Conservation (phyloP, 1,140 invertebrate species). For the Lepidurus apus region DNA sequence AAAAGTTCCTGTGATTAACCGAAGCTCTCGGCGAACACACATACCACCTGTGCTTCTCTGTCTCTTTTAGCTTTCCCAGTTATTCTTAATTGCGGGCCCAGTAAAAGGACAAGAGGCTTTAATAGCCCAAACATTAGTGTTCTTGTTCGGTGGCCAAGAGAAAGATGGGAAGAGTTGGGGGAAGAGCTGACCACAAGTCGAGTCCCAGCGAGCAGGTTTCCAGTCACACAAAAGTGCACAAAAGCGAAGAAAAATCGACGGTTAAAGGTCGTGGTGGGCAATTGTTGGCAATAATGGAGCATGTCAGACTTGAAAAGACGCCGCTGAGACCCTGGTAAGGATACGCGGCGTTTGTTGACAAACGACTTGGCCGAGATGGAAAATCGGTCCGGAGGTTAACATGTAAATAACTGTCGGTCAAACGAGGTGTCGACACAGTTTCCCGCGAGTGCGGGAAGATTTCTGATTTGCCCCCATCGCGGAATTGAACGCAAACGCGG, state of each 20-base stretch:
- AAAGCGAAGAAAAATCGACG: not conserved
- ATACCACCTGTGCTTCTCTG: not conserved
- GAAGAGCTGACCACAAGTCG: not conserved
- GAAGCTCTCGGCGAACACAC: not conserved
- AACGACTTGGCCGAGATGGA: not conserved
- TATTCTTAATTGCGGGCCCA: not conserved
- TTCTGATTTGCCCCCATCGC: not conserved
- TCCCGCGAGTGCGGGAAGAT: not conserved
- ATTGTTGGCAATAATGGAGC: conserved; percentile 3
- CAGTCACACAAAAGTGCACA: not conserved
- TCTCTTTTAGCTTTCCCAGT: not conserved
- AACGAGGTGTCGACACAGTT: not conserved
- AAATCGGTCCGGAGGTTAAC: too few species aligned
- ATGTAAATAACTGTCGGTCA: too few species aligned
- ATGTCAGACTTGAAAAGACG: conserved; percentile 15
- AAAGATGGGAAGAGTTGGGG: not conserved
- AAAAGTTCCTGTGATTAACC: not conserved
- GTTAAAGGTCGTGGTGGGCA: not conserved
- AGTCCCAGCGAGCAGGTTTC: not conserved
- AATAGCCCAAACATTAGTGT: conserved; percentile 1
- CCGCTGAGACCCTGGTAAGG: conserved; percentile 13
- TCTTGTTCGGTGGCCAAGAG: not conserved
- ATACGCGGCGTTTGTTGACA: conserved; percentile 6
- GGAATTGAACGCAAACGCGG: not conserved
- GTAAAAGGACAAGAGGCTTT: not conserved